Base-by-base conservation (phyloP, 1,140 invertebrate genomes). In the Pararge aegeria region DNA sequence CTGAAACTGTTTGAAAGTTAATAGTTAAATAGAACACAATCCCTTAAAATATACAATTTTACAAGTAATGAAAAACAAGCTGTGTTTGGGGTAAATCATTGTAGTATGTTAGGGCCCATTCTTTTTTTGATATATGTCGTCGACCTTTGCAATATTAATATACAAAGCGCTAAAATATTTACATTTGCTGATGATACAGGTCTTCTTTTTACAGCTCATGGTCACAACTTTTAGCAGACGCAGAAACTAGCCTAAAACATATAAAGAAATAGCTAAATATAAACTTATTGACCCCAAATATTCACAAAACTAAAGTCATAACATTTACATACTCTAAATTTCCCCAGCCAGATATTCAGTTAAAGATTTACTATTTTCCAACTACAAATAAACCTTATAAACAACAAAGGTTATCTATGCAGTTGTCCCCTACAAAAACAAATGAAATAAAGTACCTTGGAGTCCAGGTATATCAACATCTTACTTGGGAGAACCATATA, bases 401-500 rank as follows among this genome's bases (percentile, higher is more conserved):
- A n/a, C n/a, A 7, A 7, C 24, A 27, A 27, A 4, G 24, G 7
- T 7, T 4, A 27, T 27, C 7, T 27, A 27, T 27, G 24, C 24
- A 27, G 7, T 27, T 27, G 24, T 27, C 24, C 24, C 7, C 24
- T 27, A 27, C n/a, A n/a, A n/a, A 27, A 27, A 27, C 24, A 4
- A 7, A 27, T 27, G 24, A 16, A 44, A 56, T 19, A n/a, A 56
- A 54, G 38, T 61, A 66, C 24, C 24, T 65, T 10, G 54, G 64
- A 5, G 38, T 66, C 1, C 9, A 53, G 1, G 7, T 66, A n/a
- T 53, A 61, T 24, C 21, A 56, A 6, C 40, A 57, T 10, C 34
- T 66, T 1, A 52, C 48, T 1, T 61, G 58, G 58, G 20, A 66
- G 40, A 5, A n/a, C 0, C 58, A 57, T 21, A 54, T 61, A 16